phyloP scores from a whole-genome alignment of 2,113 vertebrate genomes.

The Oncorhynchus masou region DNA sequence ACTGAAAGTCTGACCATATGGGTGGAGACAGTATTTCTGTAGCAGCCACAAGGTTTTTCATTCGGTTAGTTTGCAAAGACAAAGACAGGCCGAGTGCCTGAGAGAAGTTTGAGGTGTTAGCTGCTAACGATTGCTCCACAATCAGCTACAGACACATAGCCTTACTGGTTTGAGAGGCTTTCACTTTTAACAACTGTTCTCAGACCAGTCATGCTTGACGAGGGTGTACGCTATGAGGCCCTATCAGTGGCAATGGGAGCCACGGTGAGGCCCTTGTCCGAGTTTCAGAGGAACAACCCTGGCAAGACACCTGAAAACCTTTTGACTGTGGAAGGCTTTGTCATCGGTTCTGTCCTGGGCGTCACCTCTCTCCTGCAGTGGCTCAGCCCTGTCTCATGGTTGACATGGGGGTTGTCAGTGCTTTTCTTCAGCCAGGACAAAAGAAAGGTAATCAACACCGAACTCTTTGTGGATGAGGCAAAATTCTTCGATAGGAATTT shows the following conservation, averaged over 20 bases:
- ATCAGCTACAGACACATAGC: no score
- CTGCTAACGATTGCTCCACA: no score
- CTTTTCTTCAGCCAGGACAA: background rate
- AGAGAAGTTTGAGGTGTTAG: no score
- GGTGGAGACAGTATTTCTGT: no score
- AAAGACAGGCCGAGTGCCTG: no score
- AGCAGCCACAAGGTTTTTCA: no score
- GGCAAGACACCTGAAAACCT: background rate
- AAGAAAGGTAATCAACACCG: background rate
- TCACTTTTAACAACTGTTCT: background rate
- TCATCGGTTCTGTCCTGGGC: background rate
- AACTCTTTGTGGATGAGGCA: conserved; percentile 16
- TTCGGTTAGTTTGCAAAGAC: no score
- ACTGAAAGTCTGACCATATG: no score
- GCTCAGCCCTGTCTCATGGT: conserved; percentile 1
- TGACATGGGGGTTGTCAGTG: no score
- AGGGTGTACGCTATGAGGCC: conserved; percentile 3
- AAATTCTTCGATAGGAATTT: conserved; percentile 16
- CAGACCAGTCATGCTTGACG: conserved; percentile 1
- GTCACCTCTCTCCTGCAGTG: background rate
- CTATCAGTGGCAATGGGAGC: background rate
- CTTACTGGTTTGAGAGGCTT: no score
- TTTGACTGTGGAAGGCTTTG: conserved; percentile 9
- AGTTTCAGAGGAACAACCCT: background rate
- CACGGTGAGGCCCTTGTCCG: background rate